Percentiles rank a stretch among this genome's conserved stretches.
Evolutionary conservation across 2,797 vertebrate species (phyloP).

Genomic region (Pseudochromis fuscus): DNA sequence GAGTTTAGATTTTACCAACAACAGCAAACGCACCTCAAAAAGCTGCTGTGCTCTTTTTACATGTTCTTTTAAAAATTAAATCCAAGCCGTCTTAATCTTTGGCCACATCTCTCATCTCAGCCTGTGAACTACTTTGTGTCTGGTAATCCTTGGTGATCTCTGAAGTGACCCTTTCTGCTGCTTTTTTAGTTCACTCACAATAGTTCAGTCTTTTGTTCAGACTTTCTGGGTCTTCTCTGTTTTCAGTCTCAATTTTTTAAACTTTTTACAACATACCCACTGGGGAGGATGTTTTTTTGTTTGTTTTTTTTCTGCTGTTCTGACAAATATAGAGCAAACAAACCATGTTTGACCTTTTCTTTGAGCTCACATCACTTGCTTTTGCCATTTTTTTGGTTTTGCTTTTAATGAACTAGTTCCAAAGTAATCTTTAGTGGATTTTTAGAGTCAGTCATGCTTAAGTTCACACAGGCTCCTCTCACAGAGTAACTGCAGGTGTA

Average conservation of each 20-base stretch:
- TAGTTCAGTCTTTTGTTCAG: not conserved
- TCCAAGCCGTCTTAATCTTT: not conserved
- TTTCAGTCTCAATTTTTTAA: not conserved
- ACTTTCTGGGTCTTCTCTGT: not conserved
- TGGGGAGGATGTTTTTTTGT: not conserved
- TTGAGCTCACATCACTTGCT: not conserved
- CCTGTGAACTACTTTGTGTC: too few species aligned
- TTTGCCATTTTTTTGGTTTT: too few species aligned
- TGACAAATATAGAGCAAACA: not conserved
- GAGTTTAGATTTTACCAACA: not conserved
- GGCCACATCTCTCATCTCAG: too few species aligned
- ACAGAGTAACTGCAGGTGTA: not conserved
- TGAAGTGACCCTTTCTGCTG: not conserved
- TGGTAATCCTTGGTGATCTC: not conserved
- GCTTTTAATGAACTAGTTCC: too few species aligned
- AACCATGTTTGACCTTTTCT: not conserved
- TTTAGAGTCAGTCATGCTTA: not conserved
- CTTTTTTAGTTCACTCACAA: not conserved
- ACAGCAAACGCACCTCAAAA: not conserved
- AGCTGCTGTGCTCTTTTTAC: not conserved
- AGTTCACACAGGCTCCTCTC: not conserved
- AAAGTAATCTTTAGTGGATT: too few species aligned
- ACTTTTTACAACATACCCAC: not conserved
- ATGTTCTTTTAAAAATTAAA: not conserved
- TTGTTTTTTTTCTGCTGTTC: too few species aligned